Conservation (phyloP, 1,140 invertebrate genomes). For the Cyclargus thomasi region DNA sequence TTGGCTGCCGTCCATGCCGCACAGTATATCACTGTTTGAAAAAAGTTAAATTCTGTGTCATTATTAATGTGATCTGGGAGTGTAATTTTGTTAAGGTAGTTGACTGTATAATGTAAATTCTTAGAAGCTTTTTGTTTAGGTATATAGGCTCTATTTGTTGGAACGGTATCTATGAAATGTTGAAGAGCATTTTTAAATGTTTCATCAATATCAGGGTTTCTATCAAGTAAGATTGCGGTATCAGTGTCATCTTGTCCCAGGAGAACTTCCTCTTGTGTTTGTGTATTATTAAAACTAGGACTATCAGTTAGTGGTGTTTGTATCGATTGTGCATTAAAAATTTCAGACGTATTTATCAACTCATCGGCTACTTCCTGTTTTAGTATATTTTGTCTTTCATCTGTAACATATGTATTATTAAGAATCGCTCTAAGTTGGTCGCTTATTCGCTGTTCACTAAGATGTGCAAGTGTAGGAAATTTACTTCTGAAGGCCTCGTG, state of each 20-base stretch:
- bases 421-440: conserved; percentile 27
- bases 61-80: conserved; percentile 22
- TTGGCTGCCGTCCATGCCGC: conserved; percentile 28
- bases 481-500: conserved; percentile 22
- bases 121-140: conserved; percentile 31
- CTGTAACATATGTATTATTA: background rate
- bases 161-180: conserved; percentile 16
- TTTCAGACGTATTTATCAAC: too few species aligned
- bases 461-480: conserved; percentile 24
- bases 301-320: background rate
- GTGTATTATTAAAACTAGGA: background rate
- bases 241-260: too few species aligned
- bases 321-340: too few species aligned
- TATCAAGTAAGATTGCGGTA: background rate
- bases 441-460: conserved; percentile 31
- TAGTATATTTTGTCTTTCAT: background rate
- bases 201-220: background rate
- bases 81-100: conserved; percentile 24
- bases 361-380: conserved; percentile 10
- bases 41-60: conserved; percentile 18
- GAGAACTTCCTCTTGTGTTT: background rate
- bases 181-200: conserved; percentile 2
- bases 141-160: conserved; percentile 26
- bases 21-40: conserved; percentile 26
- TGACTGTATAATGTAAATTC: conserved; percentile 22